phyloP scores from a whole-genome alignment of 2,113 vertebrate genomes.

The Eulemur rufifrons region DNA sequence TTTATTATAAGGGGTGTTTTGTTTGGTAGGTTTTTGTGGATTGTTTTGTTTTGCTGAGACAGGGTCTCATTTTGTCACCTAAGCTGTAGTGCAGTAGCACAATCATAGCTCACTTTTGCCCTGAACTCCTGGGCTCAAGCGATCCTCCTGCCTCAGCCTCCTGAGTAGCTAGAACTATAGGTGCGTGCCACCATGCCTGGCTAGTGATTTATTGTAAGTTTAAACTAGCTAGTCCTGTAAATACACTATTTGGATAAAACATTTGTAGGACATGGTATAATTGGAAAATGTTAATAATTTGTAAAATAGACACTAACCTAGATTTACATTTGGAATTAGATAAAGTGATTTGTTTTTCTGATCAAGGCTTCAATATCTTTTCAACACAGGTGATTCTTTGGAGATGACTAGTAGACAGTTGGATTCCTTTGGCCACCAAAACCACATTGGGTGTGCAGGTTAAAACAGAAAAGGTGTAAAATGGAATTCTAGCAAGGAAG shows the following conservation, averaged over 20 bases:
- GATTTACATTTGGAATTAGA: constrained; percentile 12
- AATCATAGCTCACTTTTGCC: no score
- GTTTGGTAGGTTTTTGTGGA: no score
- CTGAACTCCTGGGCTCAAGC: no score
- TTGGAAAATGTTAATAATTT: constrained; percentile 47
- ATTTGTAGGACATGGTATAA: neutral
- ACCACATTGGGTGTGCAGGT: neutral
- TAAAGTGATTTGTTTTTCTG: neutral
- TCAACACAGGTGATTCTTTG: neutral
- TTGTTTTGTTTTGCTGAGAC: no score
- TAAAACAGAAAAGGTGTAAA: neutral
- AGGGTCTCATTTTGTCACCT: no score
- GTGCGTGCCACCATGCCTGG: no score
- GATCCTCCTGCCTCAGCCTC: no score
- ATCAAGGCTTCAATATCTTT: neutral
- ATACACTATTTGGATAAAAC: neutral
- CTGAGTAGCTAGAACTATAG: no score
- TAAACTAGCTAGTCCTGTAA: neutral
- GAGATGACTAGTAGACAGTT: neutral
- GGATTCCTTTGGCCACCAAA: neutral
- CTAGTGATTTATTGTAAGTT: neutral
- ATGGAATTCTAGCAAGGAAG: neutral
- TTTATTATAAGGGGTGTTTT: neutral
- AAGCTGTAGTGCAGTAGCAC: no score
- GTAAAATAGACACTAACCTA: neutral